These are phyloP conservation scores for Lepus townsendii DNA, from an alignment of 2,797 vertebrate species.

Conservation along the genomic window DNA sequence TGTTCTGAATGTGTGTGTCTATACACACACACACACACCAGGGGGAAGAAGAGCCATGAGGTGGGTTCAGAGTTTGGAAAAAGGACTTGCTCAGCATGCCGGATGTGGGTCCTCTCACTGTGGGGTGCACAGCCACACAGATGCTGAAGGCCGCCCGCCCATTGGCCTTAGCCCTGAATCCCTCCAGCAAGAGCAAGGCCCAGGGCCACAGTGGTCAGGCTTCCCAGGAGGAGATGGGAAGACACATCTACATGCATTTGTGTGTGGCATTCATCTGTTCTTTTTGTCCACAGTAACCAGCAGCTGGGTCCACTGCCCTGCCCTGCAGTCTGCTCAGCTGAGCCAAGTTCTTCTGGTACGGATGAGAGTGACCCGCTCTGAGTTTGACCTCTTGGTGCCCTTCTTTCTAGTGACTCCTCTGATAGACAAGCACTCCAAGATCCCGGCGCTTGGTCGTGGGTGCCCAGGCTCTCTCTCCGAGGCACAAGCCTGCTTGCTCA, in stretches of 20 bases:
- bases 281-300: background rate
- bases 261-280: background rate
- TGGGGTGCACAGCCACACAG: too few relatives aligned
- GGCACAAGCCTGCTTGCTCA: background rate
- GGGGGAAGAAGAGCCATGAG: background rate
- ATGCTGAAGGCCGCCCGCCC: background rate
- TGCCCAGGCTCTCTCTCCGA: background rate
- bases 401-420: background rate
- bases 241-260: background rate
- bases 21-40: rapidly evolving
- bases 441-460: background rate
- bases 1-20: background rate
- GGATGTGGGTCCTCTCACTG: too few relatives aligned
- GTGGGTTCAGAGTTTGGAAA: background rate
- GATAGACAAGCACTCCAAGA: background rate
- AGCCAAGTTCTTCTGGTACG: background rate
- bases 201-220: background rate
- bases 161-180: background rate
- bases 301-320: rapidly evolving
- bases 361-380: background rate
- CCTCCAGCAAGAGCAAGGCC: too few relatives aligned
- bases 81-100: background rate
- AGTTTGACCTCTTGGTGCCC: background rate
- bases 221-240: background rate
- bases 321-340: background rate